Evolutionary conservation across 1,140 invertebrate genomes (phyloP), one percentile per base, ranked within the genome.

Genomic region (Argopecten irradians): DNA sequence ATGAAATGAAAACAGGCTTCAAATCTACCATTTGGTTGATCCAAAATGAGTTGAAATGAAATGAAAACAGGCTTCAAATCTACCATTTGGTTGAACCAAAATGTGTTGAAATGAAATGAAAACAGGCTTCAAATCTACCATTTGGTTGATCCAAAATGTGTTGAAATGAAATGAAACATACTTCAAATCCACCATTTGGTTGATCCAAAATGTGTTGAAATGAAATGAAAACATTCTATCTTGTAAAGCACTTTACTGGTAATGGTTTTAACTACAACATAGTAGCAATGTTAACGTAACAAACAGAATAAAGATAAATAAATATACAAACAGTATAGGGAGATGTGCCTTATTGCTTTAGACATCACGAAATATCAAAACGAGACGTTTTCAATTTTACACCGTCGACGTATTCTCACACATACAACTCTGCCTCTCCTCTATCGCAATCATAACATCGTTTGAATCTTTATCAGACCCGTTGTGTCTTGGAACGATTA

Each of bases 401-500:
- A 71, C 86, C 28, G 82, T 36, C 2, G 86, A 83, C 71, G 84
- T 88, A 28, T 43, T 83, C 32, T 39, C 35, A n/a, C 35, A 36
- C 5, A 0, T n/a, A 32, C 36, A 43, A 35, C 84, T 28, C 43
- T 43, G 36, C 3, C 36, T n/a, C 33, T 85, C 43, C 14, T 85
- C 84, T 13, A 85, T 85, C 0, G 32, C 3, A 85, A 71, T 71
- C 55, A 39, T 43, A 22, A 43, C 84, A 7, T 85, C 84, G 11
- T 19, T 33, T 13, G 84, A 85, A 85, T 19, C 84, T 11, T 71
- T 43, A 33, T 33, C 28, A 39, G 3, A 39, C 9, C n/a, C 14
- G 14, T 35, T n/a, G 36, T 32, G 32, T 32, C 39, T 32, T 3
- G 32, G 34, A 35, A 33, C 43, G 36, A 33, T 85, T 0, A 33